Percentiles rank a stretch among this genome's conserved stretches.
These are phyloP conservation scores for Aproaerema taeniolella DNA, from an alignment of 2,888 invertebrate species.

Conservation along the genomic window DNA sequence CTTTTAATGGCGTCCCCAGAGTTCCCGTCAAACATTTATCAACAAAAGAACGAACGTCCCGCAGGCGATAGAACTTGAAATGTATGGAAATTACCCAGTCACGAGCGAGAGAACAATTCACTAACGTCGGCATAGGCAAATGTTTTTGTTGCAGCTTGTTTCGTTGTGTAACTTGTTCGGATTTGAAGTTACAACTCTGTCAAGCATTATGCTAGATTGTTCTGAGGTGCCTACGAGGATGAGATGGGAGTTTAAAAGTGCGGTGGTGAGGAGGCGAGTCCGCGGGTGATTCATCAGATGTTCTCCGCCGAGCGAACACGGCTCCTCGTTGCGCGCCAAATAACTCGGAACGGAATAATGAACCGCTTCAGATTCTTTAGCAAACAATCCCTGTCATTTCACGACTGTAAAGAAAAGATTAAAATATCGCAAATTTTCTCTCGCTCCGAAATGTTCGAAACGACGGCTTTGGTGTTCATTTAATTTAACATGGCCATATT, in stretches of 20 bases:
- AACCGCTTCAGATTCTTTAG: conserved; percentile 53
- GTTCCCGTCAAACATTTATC: conserved; percentile 78
- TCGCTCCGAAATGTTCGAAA: conserved; percentile 23
- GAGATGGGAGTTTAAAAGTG: conserved; percentile 30
- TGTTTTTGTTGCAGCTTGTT: conserved; percentile 75
- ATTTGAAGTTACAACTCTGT: conserved; percentile 52
- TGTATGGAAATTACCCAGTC: conserved; percentile 78
- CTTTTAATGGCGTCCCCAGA: conserved; percentile 78
- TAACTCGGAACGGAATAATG: conserved; percentile 60
- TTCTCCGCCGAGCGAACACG: conserved; percentile 36
- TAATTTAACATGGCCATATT: no score
- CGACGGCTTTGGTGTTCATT: no score
- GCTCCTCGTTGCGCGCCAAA: conserved; percentile 57
- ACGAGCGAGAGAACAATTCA: conserved; percentile 76
- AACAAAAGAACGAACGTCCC: conserved; percentile 78
- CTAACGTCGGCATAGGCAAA: conserved; percentile 74
- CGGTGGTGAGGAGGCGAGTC: conserved; percentile 33
- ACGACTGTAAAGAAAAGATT: conserved; percentile 42
- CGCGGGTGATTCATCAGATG: conserved; percentile 49
- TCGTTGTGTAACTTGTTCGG: conserved; percentile 54
- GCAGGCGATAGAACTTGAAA: conserved; percentile 77
- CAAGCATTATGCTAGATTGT: conserved; percentile 30
- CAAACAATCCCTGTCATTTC: conserved; percentile 52
- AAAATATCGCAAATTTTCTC: conserved; percentile 40
- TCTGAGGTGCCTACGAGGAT: conserved; percentile 17